Base-by-base conservation (phyloP, 2,113 vertebrate species). In the Hyla sarda region DNA sequence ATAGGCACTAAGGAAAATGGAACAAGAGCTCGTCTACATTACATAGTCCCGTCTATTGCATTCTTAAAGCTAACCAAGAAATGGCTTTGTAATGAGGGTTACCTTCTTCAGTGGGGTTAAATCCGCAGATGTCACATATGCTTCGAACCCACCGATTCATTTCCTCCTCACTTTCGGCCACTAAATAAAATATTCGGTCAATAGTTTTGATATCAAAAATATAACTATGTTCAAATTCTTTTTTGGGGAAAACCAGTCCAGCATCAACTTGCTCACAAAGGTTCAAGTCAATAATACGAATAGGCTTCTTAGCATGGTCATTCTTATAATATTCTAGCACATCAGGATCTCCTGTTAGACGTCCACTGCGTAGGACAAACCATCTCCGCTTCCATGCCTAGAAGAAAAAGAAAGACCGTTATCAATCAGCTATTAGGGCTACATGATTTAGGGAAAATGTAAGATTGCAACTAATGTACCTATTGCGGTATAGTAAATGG, bases 141-240 rank as follows among this genome's bases (percentile, higher is more conserved):
- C 95, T 96, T 88, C 97, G 96, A 85, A 99, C 98, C 98, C 98
- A 99, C 97, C 99, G 99, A 93, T 99, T 99, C 98, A 99, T 99
- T 89, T 99, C 98, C 89, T 99, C 97, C 90, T 99, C 98, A 0
- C 97, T 98, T 93, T 99, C 98, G 32, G 98, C 98, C 88, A 99
- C 98, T 92, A 99, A 92, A 93, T 99, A 99, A 94, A 99, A 99
- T 89, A 98, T 93, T 62, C 98, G 95, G 92, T 99, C 98, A 77
- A 99, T 96, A 88, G 98, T 99, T 94, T 98, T 99, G 92, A 99
- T 99, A 91, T 99, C 98, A 87, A 99, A 99, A 91, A 99, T 99
- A 90, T 97, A 99, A 93, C 98, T 99, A 94, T 99, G 96, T 94
- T 99, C 98, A 94, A 99, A 96, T 88, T 99, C 98, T 89, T 99